Evolutionary conservation across 2,888 invertebrate species (phyloP).

Genomic region (Cancer borealis): DNA sequence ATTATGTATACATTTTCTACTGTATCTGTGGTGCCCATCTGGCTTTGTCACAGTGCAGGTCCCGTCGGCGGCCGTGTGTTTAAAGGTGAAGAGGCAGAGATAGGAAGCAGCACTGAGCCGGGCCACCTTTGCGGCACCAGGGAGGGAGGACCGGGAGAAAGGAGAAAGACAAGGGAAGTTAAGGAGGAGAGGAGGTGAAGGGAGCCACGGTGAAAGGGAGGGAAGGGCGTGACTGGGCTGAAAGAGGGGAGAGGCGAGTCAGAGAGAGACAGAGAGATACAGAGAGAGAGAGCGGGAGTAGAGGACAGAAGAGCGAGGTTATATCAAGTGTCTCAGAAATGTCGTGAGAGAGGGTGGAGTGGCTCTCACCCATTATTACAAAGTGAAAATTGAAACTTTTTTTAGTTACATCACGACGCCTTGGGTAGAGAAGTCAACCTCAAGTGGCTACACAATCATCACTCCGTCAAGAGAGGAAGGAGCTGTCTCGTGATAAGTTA

Average conservation of each 20-base stretch:
- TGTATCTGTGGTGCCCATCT: neutral
- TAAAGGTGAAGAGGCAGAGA: conserved; percentile 35
- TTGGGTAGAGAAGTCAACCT: neutral
- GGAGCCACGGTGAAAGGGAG: conserved; percentile 34
- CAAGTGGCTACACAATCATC: neutral
- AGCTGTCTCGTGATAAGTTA: too few relatives aligned
- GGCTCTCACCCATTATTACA: neutral
- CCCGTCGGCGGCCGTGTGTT: conserved; percentile 9
- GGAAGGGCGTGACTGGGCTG: conserved; percentile 37
- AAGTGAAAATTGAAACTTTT: neutral
- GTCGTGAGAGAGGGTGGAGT: conserved; percentile 33
- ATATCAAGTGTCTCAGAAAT: conserved; percentile 36
- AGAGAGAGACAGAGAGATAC: neutral
- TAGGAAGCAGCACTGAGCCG: neutral
- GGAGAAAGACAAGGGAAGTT: conserved; percentile 29
- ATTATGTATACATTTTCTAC: neutral
- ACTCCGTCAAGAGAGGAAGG: neutral
- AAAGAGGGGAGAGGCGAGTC: conserved; percentile 36
- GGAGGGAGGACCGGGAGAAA: neutral
- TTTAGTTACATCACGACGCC: neutral
- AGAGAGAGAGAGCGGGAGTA: neutral
- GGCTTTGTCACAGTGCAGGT: conserved; percentile 29
- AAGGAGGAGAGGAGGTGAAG: conserved; percentile 23
- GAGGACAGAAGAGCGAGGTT: conserved; percentile 12
- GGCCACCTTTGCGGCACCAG: neutral